phyloP scores from a whole-genome alignment of 1,140 invertebrate species.

The Camponotus vicinus region DNA sequence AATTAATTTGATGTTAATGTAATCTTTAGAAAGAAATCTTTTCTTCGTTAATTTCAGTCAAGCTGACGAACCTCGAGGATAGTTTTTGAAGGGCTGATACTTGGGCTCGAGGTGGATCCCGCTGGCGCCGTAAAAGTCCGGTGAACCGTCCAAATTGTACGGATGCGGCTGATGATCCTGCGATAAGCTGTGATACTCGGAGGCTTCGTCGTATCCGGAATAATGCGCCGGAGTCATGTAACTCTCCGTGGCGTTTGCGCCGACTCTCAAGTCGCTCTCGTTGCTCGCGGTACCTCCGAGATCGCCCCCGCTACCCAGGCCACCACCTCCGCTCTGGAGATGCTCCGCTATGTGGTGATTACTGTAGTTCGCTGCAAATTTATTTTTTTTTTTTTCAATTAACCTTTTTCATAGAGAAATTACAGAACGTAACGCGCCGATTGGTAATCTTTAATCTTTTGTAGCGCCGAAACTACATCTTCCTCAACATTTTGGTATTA shows the following conservation, averaged over 20 bases:
- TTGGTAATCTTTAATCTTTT: too few species aligned
- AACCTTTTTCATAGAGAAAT: not conserved
- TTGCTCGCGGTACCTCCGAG: conserved; percentile 77
- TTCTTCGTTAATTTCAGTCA: not conserved
- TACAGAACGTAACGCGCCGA: not conserved
- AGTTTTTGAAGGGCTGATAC: conserved; percentile 90
- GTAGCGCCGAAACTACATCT: too few species aligned
- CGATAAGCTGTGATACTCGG: conserved; percentile 91
- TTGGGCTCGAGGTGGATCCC: conserved; percentile 89
- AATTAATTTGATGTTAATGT: not conserved
- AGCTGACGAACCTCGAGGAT: conserved; percentile 87
- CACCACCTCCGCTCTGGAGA: conserved; percentile 80
- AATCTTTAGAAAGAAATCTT: not conserved
- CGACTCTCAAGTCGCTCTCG: conserved; percentile 82
- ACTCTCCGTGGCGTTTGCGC: conserved; percentile 78
- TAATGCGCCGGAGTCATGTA: conserved; percentile 86
- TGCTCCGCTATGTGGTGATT: conserved; percentile 85
- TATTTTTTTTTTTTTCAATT: conserved; percentile 19
- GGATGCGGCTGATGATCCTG: conserved; percentile 86
- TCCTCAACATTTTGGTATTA: too few species aligned
- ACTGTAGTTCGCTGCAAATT: conserved; percentile 85
- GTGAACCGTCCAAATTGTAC: conserved; percentile 89
- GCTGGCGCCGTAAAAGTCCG: conserved; percentile 91
- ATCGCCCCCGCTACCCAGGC: conserved; percentile 72
- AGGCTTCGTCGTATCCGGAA: conserved; percentile 88